Evolutionary conservation across 2,888 invertebrate genomes (phyloP), one percentile per base, ranked within the genome.

Genomic region (Achlya flavicornis): DNA sequence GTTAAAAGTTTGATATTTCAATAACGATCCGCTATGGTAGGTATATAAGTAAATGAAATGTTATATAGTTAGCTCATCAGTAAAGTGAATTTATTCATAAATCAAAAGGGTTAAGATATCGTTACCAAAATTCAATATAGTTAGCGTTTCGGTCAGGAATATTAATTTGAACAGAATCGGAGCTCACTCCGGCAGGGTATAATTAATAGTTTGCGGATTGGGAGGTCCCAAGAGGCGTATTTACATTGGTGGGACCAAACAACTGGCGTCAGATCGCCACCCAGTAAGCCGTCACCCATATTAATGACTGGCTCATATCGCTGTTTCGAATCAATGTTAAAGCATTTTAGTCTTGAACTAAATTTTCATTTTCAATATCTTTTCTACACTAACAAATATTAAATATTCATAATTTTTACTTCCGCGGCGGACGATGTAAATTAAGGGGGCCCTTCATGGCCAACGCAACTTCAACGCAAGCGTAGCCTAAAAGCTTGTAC

Each of bases 161-260:
- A 53, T 53, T 48, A 48, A 48, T 48, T 48, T 53, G 10, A 53
- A 19, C 19, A 10, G 53, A 10, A 19, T 53, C 53, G 2, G 19
- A 53, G 53, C 53, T 53, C 19, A 53, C 19, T 19, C 53, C 53
- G 53, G 53, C 7, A 19, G 10, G 19, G 53, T 53, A 16, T 48
- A 53, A 53, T 53, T 53, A 53, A 53, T 53, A n/a, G 53, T 14
- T 53, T 53, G 53, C 19, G 53, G 53, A 53, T 53, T 19, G 53
- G 53, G 19, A 19, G 4, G 10, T 10, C 53, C 19, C 53, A 11
- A 41, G 35, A 32, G 58, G 53, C 46, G 46, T 32, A 19, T 53
- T 19, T 59, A 46, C 57, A 4, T 57, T 19, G 61, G 6, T 19
- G 10, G 19, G 19, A 19, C 53, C 19, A 53, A 53, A 19, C 53